Evolutionary conservation across 2,113 vertebrate genomes (phyloP), one percentile per base, ranked within the genome.

Genomic region (Mixornis gularis): DNA sequence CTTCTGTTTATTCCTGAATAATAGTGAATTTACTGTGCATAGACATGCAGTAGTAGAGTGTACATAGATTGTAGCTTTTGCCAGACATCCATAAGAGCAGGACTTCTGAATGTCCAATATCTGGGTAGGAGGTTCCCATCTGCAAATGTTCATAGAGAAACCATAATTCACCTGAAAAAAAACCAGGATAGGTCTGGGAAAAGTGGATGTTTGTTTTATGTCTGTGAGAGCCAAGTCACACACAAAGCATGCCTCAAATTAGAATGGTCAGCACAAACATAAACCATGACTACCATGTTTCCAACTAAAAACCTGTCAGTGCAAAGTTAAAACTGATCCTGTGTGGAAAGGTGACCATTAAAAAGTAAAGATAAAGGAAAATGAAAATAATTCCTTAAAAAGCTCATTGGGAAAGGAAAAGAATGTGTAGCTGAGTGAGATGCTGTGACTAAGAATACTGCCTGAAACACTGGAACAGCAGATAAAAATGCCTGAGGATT

Each of bases 191-290:
- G 13, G 16, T 82, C 82, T 91, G 59, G 51, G 63, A 82, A 85
- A 76, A 1, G 0, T 48, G 15, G 7, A 44, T 76, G 21, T 55
- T 91, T 94, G 11, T 15, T 85, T 87, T 87, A 76, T 24, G 53
- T 10, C 44, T 71, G 13, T 43, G 27, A 60, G 25, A 95, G 27
- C 14, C 43, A 59, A 68, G n/a, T 60, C 49, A 60, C 43, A 20
- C n/a, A 34, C 40, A 91, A 87, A 79, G 65, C 58, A 85, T 43
- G 71, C 69, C 85, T 72, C 20, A 82, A 93, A 90, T 62, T 36
- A 69, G 48, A 85, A 77, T 0, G 1, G 36, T 65, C 71, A 69
- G 62, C 38, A 79, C 1, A 13, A 92, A 69, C 13, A 53, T 12
- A 72, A 85, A 43, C 24, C n/a, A 30, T 52, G 30, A 48, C 21